A percentile compares a stretch with the other conserved stretches of the same genome.
Conservation (phyloP, 2,888 invertebrate genomes). For the Agriopis leucophaearia region DNA sequence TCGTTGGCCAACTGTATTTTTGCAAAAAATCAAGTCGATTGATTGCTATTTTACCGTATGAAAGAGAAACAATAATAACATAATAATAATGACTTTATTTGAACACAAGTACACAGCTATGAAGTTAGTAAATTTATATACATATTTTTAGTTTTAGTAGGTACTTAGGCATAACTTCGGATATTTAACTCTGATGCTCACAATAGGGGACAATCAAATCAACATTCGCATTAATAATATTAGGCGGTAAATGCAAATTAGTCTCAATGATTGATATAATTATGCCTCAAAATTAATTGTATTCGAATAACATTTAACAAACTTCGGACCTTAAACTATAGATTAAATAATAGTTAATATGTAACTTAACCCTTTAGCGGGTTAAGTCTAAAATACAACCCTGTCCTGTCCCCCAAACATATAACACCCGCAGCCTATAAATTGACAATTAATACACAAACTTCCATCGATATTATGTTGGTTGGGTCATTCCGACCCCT, state of each 20-base stretch:
- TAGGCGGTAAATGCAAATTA: neutral
- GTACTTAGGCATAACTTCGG: no score
- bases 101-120: no score
- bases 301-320: conserved; percentile 19
- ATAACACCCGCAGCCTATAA: conserved; percentile 41
- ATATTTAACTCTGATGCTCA: no score
- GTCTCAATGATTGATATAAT: neutral
- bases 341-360: conserved; percentile 2
- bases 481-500: conserved; percentile 41
- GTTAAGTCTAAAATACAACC: neutral
- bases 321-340: conserved; percentile 11
- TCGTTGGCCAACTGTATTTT: no score
- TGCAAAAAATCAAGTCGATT: no score
- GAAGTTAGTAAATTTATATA: no score
- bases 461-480: conserved; percentile 44
- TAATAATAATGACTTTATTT: no score
- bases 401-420: conserved; percentile 15
- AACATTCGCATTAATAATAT: neutral
- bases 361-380: conserved; percentile 13
- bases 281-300: neutral
- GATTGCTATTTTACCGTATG: no score
- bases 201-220: no score
- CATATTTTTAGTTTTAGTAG: no score
- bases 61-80: no score
- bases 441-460: conserved; percentile 49